Evolutionary conservation across 2,888 invertebrate genomes (phyloP).

Genomic region (Timema cristinae): DNA sequence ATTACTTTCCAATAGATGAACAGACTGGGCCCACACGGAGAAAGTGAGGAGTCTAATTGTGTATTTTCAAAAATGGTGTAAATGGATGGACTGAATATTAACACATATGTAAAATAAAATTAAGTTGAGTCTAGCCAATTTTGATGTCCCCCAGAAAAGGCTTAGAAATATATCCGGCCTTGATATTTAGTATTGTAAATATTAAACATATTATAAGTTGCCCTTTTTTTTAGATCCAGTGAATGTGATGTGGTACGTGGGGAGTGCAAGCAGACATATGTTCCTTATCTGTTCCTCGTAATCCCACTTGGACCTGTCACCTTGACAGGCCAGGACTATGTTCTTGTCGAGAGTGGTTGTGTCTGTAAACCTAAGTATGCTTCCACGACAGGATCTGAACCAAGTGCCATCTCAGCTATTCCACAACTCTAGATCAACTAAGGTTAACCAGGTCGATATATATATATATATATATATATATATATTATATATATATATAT

Average conservation of each 20-base stretch:
- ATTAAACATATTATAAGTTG: not conserved
- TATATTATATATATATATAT: too few relatives aligned
- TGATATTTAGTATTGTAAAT: not conserved
- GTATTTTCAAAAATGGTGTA: too few relatives aligned
- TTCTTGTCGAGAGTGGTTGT: slow-evolving; percentile 92
- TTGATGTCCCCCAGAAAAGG: too few relatives aligned
- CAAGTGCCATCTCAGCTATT: slow-evolving; percentile 25
- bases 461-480: too few relatives aligned
- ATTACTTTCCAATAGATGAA: too few relatives aligned
- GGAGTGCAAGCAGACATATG: slow-evolving; percentile 87
- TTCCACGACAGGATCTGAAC: slow-evolving; percentile 33
- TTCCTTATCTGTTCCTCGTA: slow-evolving; percentile 86
- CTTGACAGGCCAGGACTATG: slow-evolving; percentile 88
- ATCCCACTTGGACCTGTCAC: slow-evolving; percentile 88
- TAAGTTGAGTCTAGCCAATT: too few relatives aligned
- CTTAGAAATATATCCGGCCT: too few relatives aligned
- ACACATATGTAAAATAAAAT: too few relatives aligned
- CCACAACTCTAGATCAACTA: slow-evolving; percentile 19
- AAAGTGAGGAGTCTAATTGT: too few relatives aligned
- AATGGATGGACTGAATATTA: too few relatives aligned
- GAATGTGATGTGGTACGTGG: slow-evolving; percentile 87
- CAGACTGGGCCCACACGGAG: too few relatives aligned
- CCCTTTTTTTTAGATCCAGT: slow-evolving; percentile 62
- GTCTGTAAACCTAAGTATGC: slow-evolving; percentile 68
- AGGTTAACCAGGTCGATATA: not conserved